Evolutionary conservation across 1,140 invertebrate genomes (phyloP), one percentile per base, ranked within the genome.

Genomic region (Zophobas atratus): DNA sequence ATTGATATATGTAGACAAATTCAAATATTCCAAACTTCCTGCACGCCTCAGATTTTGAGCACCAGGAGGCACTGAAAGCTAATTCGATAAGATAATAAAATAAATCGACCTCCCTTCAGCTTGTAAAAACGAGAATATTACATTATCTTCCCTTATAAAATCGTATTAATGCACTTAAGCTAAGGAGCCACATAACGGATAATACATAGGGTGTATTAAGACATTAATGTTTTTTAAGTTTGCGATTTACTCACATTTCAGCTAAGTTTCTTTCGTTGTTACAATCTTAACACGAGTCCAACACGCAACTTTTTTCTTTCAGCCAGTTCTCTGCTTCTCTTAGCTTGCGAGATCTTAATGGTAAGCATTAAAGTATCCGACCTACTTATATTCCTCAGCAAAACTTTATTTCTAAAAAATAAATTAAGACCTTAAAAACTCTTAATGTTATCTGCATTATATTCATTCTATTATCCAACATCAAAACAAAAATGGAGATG

Each of bases 261-360:
- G 33, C 4, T 41, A 51, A 46, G 67, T 70, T 46, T 70, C 1
- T 39, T 72, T 72, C 70, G 49, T 72, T 67, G 39, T 67, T 43
- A 20, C 39, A 67, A 36, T 67, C 60, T 67, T 67, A 67, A 67
- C 38, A 67, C 33, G 35, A 46, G 2, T 43, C 39, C 39, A 67
- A 67, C 60, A 67, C 60, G 60, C 60, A 67, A 67, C 60, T 67
- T 67, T 67, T 57, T 43, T 67, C 60, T 67, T 67, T 67, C 60
- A 43, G 43, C 38, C 49, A 43, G 36, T 67, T 67, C 39, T 67
- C 39, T 6, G 43, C 60, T 43, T 67, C 39, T 67, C 49, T n/a
- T 51, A 2, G 49, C 49, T 43, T 67, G 3, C 60, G 39, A 67
- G 35, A 67, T 67, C 39, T 67, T 67, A 67, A 67, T 67, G 60